These are phyloP conservation scores for Phoxinus dragarum DNA, from an alignment of 2,797 vertebrate genomes.

Conservation along the genomic window DNA sequence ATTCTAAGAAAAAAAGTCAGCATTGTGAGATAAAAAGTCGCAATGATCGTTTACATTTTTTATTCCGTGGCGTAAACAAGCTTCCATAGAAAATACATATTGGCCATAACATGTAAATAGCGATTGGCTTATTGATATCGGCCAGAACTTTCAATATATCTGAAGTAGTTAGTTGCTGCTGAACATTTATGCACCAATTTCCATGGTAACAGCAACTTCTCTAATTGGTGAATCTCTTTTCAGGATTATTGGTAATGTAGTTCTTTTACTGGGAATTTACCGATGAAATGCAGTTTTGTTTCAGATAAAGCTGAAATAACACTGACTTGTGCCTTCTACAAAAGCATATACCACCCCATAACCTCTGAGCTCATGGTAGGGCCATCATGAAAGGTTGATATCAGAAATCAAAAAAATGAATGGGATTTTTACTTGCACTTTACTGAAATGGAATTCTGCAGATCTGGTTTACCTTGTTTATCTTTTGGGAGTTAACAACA, in stretches of 20 bases:
- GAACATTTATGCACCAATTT: background rate
- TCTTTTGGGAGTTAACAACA: conserved; percentile 49
- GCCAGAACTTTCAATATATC: too few species aligned
- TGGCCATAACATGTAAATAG: too few species aligned
- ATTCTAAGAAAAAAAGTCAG: background rate
- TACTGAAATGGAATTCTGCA: background rate
- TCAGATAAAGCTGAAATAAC: background rate
- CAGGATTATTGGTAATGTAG: background rate
- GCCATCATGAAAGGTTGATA: background rate
- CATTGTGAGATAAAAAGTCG: background rate
- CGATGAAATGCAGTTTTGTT: background rate
- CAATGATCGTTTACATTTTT: background rate
- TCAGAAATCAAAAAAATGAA: background rate
- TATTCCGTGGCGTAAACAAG: background rate
- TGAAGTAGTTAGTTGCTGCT: background rate
- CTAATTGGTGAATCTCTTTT: background rate
- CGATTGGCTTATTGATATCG: too few species aligned
- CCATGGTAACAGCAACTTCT: background rate
- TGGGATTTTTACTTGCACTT: background rate
- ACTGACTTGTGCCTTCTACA: background rate
- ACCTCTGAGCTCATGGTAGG: background rate
- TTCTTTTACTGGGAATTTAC: background rate
- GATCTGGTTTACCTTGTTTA: conserved; percentile 46
- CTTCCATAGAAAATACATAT: background rate
- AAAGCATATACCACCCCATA: background rate